Evolutionary conservation across 1,140 invertebrate species (phyloP), one percentile per base, ranked within the genome.

Genomic region (Drosophila setifemur): DNA sequence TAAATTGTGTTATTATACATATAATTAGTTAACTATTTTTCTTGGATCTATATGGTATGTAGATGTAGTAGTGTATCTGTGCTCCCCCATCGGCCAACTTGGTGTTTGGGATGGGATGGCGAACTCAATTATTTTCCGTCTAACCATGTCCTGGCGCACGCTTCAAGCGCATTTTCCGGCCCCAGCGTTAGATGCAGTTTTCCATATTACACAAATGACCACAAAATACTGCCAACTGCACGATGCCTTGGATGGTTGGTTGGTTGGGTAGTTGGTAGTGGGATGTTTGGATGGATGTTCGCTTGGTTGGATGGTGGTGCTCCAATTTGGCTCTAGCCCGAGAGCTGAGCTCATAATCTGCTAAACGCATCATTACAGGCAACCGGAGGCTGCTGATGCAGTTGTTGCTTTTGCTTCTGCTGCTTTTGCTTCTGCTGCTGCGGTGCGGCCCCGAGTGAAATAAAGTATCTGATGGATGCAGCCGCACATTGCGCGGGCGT

Each of bases 331-430:
- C 60, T 40, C 40, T 19, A 50, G 9, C 37, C 44, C 37, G 39
- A 18, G 55, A 58, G 57, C 40, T 31, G 57, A 64, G 57, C 71
- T 83, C 66, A 79, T 75, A 85, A 85, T 85, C 81, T 71, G 50
- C 81, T 86, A 85, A 85, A 85, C 73, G 79, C 81, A 85, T 79
- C 71, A 86, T 86, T 85, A 85, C 54, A 45, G 48, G 42, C 23
- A 42, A 26, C 25, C 42, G n/a, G 37, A 19, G 19, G 29, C 25
- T 16, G 19, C 9, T 7, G 21, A n/a, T n/a, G n/a, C n/a, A n/a
- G 49, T 14, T 35, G 16, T 21, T 43, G 9, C 11, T 29, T 9
- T 28, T n/a, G 26, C n/a, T 16, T 18, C 21, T 16, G 47, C 57
- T 52, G 44, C 47, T 16, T 12, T 44, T n/a, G 29, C 16, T 57